Conservation (phyloP, 2,888 invertebrate species). For the Folsomia candida region DNA sequence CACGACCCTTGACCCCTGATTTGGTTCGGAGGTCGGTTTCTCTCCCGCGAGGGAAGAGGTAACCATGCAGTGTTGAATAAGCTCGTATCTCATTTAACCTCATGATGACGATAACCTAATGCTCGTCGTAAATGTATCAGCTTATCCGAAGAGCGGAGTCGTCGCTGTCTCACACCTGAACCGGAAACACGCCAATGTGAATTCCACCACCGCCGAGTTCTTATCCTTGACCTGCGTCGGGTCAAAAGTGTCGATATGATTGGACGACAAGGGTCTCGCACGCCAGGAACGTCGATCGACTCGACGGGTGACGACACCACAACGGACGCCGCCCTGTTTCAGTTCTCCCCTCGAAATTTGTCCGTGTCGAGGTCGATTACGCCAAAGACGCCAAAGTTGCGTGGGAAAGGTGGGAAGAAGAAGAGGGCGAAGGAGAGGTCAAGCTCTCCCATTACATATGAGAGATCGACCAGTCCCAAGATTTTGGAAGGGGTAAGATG, state of each 20-base stretch:
- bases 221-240: conserved; percentile 70
- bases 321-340: conserved; percentile 41
- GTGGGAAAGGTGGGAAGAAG: conserved; percentile 7
- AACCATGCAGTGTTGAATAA: not conserved
- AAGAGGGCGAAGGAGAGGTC: conserved; percentile 44
- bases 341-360: conserved; percentile 41
- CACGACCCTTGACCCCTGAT: conserved; percentile 73
- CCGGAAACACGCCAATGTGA: conserved; percentile 53
- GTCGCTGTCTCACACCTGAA: conserved; percentile 69
- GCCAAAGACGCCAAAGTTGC: conserved; percentile 28
- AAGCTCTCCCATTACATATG: conserved; percentile 42
- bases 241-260: conserved; percentile 50
- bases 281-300: conserved; percentile 44
- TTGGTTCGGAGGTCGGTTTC: conserved; percentile 24
- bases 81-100: not conserved
- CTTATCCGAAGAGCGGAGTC: conserved; percentile 22
- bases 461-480: conserved; percentile 47
- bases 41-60: conserved; percentile 35
- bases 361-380: conserved; percentile 47
- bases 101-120: not conserved
- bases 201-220: conserved; percentile 59
- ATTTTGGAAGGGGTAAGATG: conserved; percentile 48
- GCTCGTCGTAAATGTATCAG: conserved; percentile 15
- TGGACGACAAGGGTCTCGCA: conserved; percentile 45
- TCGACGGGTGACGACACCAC: conserved; percentile 46